Percentiles rank a stretch among this genome's conserved stretches.
Evolutionary conservation across 2,888 invertebrate species (phyloP).

Genomic region (Plagiodera versicolora): DNA sequence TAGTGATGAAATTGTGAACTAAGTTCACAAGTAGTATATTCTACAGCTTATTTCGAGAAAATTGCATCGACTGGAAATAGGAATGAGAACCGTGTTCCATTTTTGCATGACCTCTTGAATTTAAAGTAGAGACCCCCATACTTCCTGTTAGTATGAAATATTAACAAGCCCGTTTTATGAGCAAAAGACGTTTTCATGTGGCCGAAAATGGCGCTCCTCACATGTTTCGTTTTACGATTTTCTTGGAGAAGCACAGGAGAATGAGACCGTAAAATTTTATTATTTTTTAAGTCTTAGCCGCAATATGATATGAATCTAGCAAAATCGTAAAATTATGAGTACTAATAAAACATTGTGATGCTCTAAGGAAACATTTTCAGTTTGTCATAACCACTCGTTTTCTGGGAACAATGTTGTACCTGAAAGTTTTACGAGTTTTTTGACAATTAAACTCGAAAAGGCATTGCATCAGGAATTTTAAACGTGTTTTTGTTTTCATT

Average conservation of each 20-base stretch:
- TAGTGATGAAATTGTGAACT: too few species aligned
- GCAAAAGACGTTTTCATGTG: neutral
- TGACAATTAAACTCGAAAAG: neutral
- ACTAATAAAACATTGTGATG: constrained; percentile 18
- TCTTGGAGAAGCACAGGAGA: constrained; percentile 13
- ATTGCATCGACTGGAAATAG: too few species aligned
- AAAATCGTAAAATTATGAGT: neutral
- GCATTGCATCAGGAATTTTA: neutral
- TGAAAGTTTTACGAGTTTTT: constrained; percentile 7
- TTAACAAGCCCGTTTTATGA: too few species aligned
- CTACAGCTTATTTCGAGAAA: too few species aligned
- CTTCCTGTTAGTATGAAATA: neutral
- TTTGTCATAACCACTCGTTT: constrained; percentile 4
- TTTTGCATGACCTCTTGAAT: neutral
- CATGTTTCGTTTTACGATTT: constrained; percentile 24
- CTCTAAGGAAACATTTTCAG: constrained; percentile 4
- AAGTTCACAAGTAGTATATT: too few species aligned
- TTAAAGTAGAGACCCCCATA: too few species aligned
- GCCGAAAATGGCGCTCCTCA: neutral
- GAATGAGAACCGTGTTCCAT: too few species aligned
- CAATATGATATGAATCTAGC: constrained; percentile 26
- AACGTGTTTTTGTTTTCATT: neutral
- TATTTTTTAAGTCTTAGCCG: constrained; percentile 21
- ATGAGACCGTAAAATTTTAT: constrained; percentile 27
- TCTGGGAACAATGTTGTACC: constrained; percentile 9